These are phyloP conservation scores for Timema cristinae DNA, from an alignment of 2,888 invertebrate species.

Conservation along the genomic window DNA sequence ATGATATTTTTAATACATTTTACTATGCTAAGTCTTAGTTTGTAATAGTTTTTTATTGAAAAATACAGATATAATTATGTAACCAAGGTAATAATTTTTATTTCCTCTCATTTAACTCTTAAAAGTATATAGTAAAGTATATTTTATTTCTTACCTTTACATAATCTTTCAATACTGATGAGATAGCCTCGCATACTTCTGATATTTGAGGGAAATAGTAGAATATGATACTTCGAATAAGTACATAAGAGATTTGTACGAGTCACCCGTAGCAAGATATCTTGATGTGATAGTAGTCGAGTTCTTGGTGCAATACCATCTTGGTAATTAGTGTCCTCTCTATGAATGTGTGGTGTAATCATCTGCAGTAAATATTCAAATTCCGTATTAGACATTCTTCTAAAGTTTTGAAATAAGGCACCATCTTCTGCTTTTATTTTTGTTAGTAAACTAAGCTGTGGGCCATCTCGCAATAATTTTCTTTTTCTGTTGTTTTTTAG, in stretches of 20 bases:
- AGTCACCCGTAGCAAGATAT: not conserved
- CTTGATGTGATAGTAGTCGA: not conserved
- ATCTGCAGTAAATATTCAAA: not conserved
- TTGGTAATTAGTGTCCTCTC: not conserved
- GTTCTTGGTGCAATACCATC: not conserved
- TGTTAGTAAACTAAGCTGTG: too few species aligned
- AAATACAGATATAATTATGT: not conserved
- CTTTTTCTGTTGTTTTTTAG: too few species aligned
- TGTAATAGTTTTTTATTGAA: too few species aligned
- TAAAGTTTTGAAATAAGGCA: conserved; percentile 1
- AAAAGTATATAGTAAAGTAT: not conserved
- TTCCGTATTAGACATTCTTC: not conserved
- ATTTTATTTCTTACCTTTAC: not conserved
- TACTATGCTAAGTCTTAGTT: too few species aligned
- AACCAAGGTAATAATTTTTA: not conserved
- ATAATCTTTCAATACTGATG: not conserved
- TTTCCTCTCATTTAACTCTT: not conserved
- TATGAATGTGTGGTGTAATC: not conserved
- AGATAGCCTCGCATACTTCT: not conserved
- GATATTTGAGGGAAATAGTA: not conserved
- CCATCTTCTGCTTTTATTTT: not conserved
- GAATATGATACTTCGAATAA: not conserved
- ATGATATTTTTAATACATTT: too few species aligned
- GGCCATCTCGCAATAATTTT: too few species aligned
- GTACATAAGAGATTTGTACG: not conserved